Base-by-base conservation (phyloP, 2,113 vertebrate species). In the Grantiella picta region DNA sequence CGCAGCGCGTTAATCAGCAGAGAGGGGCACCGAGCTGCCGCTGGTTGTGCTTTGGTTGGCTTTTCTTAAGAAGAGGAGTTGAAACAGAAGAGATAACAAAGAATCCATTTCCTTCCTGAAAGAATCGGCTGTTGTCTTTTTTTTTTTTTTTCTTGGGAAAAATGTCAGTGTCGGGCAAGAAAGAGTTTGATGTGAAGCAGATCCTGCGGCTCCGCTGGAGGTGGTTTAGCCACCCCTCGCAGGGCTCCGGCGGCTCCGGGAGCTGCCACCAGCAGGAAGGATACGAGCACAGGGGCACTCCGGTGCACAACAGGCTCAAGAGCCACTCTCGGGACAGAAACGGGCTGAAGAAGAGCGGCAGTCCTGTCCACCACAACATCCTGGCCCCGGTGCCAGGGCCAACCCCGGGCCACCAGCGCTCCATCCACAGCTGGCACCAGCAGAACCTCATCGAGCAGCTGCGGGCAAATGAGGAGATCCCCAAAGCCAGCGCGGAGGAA, bases 121-220 rank as follows among this genome's bases (percentile, higher is more conserved):
- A 95, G 90, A 96, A 94, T 54, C 97, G 90, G 94, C 93, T 97
- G 95, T 97, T 97, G 40, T 93, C 95, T 97, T 95, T 95, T 95
- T 91, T 82, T 94, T 95, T 82, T 80, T 76, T 56, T 87, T 80
- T 24, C 45, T 21, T 47, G 15, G 45, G 97, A 98, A 89, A 97
- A 91, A 99, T 99, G 99, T 99, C 99, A 94, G 98, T 99, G 29
- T 99, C 99, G 79, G 98, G 99, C 65, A 99, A 99, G 98, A 99
- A 99, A 96, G 99, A 99, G 97, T 99, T 99, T 98, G 99, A 99
- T 75, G 99, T 99, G 97, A 99, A 99, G 97, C 99, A 99, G 98
- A 99, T 99, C 97, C 98, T 99, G 90, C 98, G 99, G 97, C 99
- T 99, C 49, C 99, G 98, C 94, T 99, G 99, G 99, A 98, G 99